Evolutionary conservation across 2,113 vertebrate species (phyloP).

Genomic region (Spheniscus mendiculus): DNA sequence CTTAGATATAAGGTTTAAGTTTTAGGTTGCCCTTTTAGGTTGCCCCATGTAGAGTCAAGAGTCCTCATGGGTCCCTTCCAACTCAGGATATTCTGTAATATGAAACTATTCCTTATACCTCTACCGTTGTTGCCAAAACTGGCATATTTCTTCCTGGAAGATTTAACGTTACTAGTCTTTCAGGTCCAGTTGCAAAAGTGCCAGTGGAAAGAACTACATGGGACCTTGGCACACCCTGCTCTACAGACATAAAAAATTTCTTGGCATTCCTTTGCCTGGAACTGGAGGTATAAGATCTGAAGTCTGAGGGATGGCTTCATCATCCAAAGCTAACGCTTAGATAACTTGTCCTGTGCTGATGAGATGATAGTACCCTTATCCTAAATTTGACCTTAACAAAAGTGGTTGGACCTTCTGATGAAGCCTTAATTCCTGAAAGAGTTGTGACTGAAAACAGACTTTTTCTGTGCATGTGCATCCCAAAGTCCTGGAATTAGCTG

Average conservation of each 20-base stretch:
- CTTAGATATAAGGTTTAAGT: not conserved
- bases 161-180: not conserved
- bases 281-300: not conserved
- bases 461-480: not conserved
- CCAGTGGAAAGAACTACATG: not conserved
- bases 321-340: not conserved
- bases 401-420: not conserved
- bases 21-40: not conserved
- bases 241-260: not conserved
- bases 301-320: not conserved
- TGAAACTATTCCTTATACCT: not conserved
- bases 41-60: not conserved
- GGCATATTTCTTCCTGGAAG: not conserved
- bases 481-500: not conserved
- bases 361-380: not conserved
- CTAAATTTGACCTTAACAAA: not conserved
- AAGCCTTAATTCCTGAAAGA: not conserved
- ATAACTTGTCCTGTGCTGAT: not conserved
- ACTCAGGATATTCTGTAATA: not conserved
- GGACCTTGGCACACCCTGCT: not conserved
- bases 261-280: not conserved
- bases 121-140: not conserved
- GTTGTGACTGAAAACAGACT: not conserved
- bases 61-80: not conserved
- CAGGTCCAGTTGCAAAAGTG: not conserved